phyloP scores from a whole-genome alignment of 2,888 invertebrate species.

The Ennomos quercinarius region DNA sequence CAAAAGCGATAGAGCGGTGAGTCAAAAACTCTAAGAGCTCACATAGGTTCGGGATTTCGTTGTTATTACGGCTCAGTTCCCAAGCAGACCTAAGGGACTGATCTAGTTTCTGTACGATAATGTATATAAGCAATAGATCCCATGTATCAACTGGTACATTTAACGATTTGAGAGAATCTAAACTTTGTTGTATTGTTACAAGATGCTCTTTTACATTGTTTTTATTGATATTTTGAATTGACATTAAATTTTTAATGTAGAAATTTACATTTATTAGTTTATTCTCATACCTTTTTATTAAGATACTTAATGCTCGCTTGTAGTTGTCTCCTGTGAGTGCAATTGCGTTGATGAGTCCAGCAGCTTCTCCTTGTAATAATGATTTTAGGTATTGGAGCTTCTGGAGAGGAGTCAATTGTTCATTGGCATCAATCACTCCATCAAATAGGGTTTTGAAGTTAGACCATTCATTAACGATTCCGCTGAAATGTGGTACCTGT shows the following conservation, averaged over 20 bases:
- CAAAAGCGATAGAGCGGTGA: background rate
- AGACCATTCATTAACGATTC: background rate
- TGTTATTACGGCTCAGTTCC: background rate
- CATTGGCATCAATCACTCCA: background rate
- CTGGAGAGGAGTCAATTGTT: background rate
- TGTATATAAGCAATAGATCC: background rate
- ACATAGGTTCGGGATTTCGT: background rate
- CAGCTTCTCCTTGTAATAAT: background rate
- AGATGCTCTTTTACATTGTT: background rate
- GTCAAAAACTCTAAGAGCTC: background rate
- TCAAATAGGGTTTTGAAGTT: background rate
- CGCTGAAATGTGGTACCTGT: background rate
- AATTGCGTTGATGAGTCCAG: background rate
- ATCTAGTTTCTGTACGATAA: background rate
- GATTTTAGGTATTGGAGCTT: background rate
- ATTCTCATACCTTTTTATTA: background rate
- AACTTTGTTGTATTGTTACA: background rate
- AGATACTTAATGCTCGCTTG: background rate
- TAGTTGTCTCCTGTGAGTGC: background rate
- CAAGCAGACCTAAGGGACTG: background rate
- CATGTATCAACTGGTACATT: background rate
- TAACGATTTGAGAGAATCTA: background rate
- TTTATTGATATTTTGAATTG: background rate
- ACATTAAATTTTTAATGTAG: background rate
- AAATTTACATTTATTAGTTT: background rate